Percentiles rank a stretch among this genome's conserved stretches.
These are phyloP conservation scores for Microctenopoma steveboyesi DNA, from an alignment of 2,797 vertebrate species.

Conservation along the genomic window DNA sequence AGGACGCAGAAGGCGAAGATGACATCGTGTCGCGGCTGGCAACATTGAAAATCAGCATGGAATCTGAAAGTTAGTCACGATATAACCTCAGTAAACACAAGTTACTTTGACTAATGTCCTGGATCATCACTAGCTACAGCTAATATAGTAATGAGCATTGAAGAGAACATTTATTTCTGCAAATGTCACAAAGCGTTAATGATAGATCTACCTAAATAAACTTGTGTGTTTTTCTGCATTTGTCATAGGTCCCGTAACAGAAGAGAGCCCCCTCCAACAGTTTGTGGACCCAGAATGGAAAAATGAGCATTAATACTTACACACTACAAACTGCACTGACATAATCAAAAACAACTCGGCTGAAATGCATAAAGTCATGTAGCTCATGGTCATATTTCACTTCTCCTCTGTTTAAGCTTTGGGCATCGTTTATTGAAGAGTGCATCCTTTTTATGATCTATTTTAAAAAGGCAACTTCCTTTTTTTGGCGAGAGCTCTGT, in stretches of 20 bases:
- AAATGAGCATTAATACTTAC: slow-evolving; percentile 59
- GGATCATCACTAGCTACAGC: not conserved
- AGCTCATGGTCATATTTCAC: not conserved
- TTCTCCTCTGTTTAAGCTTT: not conserved
- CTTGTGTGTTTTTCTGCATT: slow-evolving; percentile 15
- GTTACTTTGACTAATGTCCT: not conserved
- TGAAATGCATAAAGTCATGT: not conserved
- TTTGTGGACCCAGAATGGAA: slow-evolving; percentile 72
- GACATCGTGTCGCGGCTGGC: slow-evolving; percentile 67
- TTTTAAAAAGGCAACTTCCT: slow-evolving; percentile 12
- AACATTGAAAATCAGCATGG: slow-evolving; percentile 65
- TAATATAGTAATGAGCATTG: not conserved
- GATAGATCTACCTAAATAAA: not conserved
- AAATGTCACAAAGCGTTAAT: not conserved
- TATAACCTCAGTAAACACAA: not conserved
- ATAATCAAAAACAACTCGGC: not conserved
- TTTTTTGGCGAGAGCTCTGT: not conserved
- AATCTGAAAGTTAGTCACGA: slow-evolving; percentile 61
- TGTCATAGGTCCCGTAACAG: slow-evolving; percentile 33
- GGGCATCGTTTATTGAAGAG: not conserved
- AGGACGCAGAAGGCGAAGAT: slow-evolving; percentile 74
- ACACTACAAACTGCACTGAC: not conserved
- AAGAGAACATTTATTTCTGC: not conserved
- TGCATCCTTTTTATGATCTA: slow-evolving; percentile 18
- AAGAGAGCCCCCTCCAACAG: slow-evolving; percentile 72